Base-by-base conservation (phyloP, 2,888 invertebrate genomes). In the Nasonia oneida region DNA sequence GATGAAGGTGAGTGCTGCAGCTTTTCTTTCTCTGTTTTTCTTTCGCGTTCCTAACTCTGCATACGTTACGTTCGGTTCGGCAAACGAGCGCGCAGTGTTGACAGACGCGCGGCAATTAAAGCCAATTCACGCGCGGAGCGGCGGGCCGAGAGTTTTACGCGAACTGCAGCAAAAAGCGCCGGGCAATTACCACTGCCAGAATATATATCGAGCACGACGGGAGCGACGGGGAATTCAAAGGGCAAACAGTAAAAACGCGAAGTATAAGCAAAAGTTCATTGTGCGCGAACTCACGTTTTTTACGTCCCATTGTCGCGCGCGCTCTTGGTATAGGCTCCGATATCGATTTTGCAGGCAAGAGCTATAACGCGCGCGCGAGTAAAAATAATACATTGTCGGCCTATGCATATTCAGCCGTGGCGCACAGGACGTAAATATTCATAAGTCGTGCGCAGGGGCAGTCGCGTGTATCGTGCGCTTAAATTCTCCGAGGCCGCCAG, bases 1-100 rank as follows among this genome's bases (percentile, higher is more conserved):
- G 96, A 96, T 91, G 95, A 96, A 94, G 98, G 98, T 98, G 93
- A 94, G 95, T 87, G 6, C 10, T 47, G 47, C 8, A 47, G 10
- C 47, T 47, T 47, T 12, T 70, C 18, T 29, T 47, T n/a, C 14
- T 5, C 4, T 74, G 15, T 23, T 73, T 57, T 64, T 0, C 50
- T 70, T 18, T 71, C 37, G 15, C 6, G 14, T 18, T 80, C 71
- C 61, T 4, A 42, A 0, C 14, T 39, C n/a, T 29, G 14, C 29
- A 70, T 64, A 23, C 5, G 29, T 18, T 29, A 29, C 23, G 8
- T 3, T 2, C 3, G 70, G 70, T 57, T 61, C n/a, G 53, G 4
- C 47, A 73, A 73, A 42, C 42, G 73, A 39, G 12, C 12, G 15
- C 14, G 2, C 47, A 29, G 57, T 29, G 61, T 82, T 33, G 67